Conservation (phyloP, 2,888 invertebrate genomes). For the Drosophila buzzatii region DNA sequence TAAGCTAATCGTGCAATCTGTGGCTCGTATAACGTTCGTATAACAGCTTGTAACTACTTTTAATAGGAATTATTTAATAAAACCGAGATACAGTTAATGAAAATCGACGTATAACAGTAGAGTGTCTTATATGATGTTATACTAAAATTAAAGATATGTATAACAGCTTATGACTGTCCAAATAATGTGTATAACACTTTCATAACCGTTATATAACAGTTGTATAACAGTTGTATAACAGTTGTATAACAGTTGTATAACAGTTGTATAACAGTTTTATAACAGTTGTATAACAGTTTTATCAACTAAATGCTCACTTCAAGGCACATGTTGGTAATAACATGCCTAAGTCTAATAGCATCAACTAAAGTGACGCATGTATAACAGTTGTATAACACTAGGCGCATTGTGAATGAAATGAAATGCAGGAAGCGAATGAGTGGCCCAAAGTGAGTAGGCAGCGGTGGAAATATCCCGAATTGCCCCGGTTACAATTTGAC, state of each 20-base stretch:
- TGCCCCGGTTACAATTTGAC: slow-evolving; percentile 47
- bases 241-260: background rate
- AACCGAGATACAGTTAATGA: background rate
- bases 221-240: slow-evolving; percentile 8
- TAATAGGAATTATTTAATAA: background rate
- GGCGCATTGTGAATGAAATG: slow-evolving; percentile 10
- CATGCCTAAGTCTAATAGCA: background rate
- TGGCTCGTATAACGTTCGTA: slow-evolving; percentile 9
- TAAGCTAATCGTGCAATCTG: background rate
- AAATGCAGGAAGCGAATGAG: slow-evolving; percentile 18
- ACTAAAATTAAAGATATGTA: no score
- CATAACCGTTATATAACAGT: background rate
- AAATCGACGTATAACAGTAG: background rate
- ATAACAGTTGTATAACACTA: background rate
- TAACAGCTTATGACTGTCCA: no score
- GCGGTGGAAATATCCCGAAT: slow-evolving; percentile 24
- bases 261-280: slow-evolving; percentile 1
- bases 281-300: slow-evolving; percentile 1
- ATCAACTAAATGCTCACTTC: background rate
- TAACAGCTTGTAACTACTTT: slow-evolving; percentile 1
- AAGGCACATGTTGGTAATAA: background rate
- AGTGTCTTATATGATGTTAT: no score
- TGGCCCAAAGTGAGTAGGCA: slow-evolving; percentile 18
- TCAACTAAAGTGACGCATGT: background rate
- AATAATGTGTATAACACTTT: no score